These are phyloP conservation scores for Phytoseiulus persimilis DNA, from an alignment of 2,888 invertebrate genomes.

Conservation along the genomic window DNA sequence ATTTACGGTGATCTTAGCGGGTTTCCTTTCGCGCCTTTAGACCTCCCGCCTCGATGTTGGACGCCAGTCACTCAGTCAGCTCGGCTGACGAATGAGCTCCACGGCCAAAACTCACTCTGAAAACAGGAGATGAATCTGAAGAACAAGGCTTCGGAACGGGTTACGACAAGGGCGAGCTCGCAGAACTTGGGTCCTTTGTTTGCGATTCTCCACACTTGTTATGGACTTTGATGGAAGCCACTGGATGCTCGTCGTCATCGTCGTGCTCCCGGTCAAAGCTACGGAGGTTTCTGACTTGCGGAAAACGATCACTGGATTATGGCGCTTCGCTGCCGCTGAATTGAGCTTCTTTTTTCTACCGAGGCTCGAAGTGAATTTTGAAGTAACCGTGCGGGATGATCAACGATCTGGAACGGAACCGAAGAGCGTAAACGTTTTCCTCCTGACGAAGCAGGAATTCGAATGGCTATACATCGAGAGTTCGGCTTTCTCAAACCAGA, in stretches of 20 bases:
- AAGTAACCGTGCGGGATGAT: not conserved
- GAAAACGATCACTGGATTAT: not conserved
- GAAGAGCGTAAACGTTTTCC: not conserved
- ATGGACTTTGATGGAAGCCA: not conserved
- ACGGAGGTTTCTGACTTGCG: not conserved
- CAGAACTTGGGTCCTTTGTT: not conserved
- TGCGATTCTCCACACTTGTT: not conserved
- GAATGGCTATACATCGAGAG: not conserved
- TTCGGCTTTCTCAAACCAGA: not conserved
- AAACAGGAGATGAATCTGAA: not conserved
- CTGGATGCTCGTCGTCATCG: not conserved
- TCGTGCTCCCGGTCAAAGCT: not conserved
- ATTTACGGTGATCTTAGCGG: slow-evolving; percentile 5
- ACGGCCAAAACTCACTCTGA: not conserved
- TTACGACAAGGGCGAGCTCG: not conserved
- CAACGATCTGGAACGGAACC: not conserved
- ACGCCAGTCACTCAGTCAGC: not conserved
- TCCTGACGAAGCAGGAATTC: not conserved
- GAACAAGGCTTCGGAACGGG: not conserved
- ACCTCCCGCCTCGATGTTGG: not conserved
- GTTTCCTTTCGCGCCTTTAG: not conserved
- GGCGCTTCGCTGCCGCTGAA: not conserved
- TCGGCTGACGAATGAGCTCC: not conserved
- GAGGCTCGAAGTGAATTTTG: not conserved
- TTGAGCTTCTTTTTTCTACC: not conserved